Base-by-base conservation (phyloP, 2,888 invertebrate genomes). In the Caenorhabditis japonica region DNA sequence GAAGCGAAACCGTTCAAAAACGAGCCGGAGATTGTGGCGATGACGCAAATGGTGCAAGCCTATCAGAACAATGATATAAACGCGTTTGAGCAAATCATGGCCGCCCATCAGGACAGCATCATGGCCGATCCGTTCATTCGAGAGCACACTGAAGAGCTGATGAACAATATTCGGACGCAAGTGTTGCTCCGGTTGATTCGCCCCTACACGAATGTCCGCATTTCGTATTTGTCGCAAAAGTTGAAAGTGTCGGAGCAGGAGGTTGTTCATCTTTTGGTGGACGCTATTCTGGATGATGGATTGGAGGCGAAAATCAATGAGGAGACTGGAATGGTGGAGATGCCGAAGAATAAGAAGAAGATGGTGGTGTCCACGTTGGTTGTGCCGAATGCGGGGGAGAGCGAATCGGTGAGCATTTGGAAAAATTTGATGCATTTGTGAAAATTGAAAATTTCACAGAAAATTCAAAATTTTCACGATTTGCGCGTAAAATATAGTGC, bases 1-100 rank as follows among this genome's bases (percentile, higher is more conserved):
- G 99, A 99, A 90, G 97, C 97, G 0, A 99, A 99, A 88, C 97
- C 99, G 0, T 99, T 99, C 88, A 97, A 97, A 90, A 97, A 97
- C 88, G 97, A 99, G 90, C 95, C 97, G 0, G 97, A 99, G 90
- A 97, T 99, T 84, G 91, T 97, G 81, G 97, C 97, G 15, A 97
- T 99, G 97, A 99, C 97, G 5, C 96, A 97, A 90, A 91, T 99
- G 84, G 97, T 99, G 39, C 89, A 89, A 88, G 85, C 84, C 10
- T 86, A 86, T 62, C 85, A 84, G 58, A 76, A 81, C 38, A 81
- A 86, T 59, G 79, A 85, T 52, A 80, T 85, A 7, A 56, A 81
- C 21, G 76, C 69, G 12, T 99, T 99, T 90, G 97, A 99, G 90
- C 92, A 93, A 77, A 99, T 99, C 85, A 90, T 99, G 58, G 60